phyloP scores from a whole-genome alignment of 1,140 invertebrate species.

The Euwallacea similis region DNA sequence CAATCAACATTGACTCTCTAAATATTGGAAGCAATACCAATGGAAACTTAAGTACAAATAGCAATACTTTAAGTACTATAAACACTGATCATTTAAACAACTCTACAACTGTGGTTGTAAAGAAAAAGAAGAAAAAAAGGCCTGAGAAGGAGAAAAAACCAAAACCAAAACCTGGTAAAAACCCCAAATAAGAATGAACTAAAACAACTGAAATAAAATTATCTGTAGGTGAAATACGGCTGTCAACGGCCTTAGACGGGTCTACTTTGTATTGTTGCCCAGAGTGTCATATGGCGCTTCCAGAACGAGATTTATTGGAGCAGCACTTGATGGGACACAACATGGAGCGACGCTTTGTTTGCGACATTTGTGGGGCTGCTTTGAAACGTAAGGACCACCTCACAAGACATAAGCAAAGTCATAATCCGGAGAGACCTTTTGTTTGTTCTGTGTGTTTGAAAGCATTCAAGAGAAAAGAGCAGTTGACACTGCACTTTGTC shows the following conservation, averaged over 20 bases:
- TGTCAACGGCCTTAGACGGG: slow-evolving; percentile 80
- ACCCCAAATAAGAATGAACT: too few relatives aligned
- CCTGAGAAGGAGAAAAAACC: slow-evolving; percentile 76
- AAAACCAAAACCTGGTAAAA: slow-evolving; percentile 68
- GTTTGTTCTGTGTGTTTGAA: slow-evolving; percentile 82
- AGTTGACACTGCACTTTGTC: slow-evolving; percentile 79
- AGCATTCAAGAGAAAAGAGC: slow-evolving; percentile 84
- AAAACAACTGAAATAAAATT: not conserved
- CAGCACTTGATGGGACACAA: slow-evolving; percentile 81
- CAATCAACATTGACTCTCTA: slow-evolving; percentile 21
- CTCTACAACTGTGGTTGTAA: slow-evolving; percentile 54
- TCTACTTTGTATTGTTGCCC: slow-evolving; percentile 82
- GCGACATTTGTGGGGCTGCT: slow-evolving; percentile 82
- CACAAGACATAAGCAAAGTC: slow-evolving; percentile 78
- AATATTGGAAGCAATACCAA: slow-evolving; percentile 35
- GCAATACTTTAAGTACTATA: slow-evolving; percentile 33
- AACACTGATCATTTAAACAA: slow-evolving; percentile 43
- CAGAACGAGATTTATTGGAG: slow-evolving; percentile 77
- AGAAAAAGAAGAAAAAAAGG: slow-evolving; percentile 85
- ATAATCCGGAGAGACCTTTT: slow-evolving; percentile 78
- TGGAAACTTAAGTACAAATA: slow-evolving; percentile 31
- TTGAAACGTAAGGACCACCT: slow-evolving; percentile 81
- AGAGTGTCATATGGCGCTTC: slow-evolving; percentile 84
- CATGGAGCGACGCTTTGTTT: slow-evolving; percentile 77
- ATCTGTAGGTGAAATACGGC: slow-evolving; percentile 66